Evolutionary conservation across 2,797 vertebrate genomes (phyloP).

Genomic region (Dermochelys coriacea): DNA sequence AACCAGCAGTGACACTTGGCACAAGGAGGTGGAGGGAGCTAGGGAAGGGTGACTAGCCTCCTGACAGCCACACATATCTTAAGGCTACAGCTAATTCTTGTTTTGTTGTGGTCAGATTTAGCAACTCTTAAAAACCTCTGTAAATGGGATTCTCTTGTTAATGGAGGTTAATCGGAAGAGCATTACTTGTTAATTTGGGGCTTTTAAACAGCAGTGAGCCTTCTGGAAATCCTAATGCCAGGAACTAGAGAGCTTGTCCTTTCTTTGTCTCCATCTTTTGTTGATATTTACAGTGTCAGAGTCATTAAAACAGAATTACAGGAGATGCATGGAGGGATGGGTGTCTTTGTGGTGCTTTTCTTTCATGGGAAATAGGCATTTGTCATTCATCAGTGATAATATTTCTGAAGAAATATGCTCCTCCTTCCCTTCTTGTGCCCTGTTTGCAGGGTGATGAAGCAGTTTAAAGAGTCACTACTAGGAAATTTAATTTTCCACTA

Average conservation of each 20-base stretch:
- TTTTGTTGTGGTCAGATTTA: conserved; percentile 57
- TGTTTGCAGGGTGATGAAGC: neutral
- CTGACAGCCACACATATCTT: neutral
- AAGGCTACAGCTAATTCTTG: conserved; percentile 52
- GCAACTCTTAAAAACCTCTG: conserved; percentile 48
- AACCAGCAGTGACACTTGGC: neutral
- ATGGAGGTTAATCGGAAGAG: conserved; percentile 16
- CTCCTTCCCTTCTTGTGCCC: rapidly evolving
- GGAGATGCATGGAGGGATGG: neutral
- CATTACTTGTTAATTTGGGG: neutral
- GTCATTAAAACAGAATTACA: neutral
- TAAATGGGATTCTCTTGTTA: conserved; percentile 37
- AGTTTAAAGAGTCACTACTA: rapidly evolving
- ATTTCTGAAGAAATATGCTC: neutral
- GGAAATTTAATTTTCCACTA: rapidly evolving
- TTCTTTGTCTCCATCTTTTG: neutral
- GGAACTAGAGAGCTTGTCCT: neutral
- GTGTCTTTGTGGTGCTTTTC: neutral
- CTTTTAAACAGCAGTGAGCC: neutral
- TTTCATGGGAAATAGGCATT: neutral
- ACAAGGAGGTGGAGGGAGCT: conserved; percentile 2
- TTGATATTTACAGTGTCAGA: neutral
- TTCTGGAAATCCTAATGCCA: neutral
- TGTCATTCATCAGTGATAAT: neutral
- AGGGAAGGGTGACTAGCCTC: neutral